Evolutionary conservation across 2,797 vertebrate species (phyloP), one percentile per base, ranked within the genome.

Genomic region (Hippoglossus hippoglossus): DNA sequence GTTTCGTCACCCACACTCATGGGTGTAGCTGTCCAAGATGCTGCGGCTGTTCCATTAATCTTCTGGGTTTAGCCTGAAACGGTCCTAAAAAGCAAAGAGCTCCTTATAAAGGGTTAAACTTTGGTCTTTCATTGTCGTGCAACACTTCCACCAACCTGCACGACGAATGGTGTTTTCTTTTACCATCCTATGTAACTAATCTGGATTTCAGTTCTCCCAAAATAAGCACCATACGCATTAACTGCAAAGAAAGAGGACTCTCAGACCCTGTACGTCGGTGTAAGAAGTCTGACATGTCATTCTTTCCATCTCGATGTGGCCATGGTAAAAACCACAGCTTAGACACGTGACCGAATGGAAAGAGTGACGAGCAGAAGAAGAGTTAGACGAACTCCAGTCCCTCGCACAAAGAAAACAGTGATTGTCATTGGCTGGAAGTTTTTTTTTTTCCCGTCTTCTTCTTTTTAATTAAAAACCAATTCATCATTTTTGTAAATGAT

Each of bases 391-490:
- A 68, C 49, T 84, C 16, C 57, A 63, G 39, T 63, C 34, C 68
- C 13, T 44, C 56, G 46, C 62, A 53, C 67, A 74, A 60, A 63
- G n/a, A 67, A 57, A 63, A 60, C 65, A 72, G 13, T 58, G 60
- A 62, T 15, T 63, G 67, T 72, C 64, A 79, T 58, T 78, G 69
- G 64, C 59, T 74, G 41, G 36, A 84, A 47, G 46, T 78, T 76
- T 55, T 69, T 66, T 60, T 51, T 65, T n/a, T n/a, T 19, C 41
- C 62, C 73, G 67, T 77, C 63, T 63, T 49, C 63, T 22, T 16
- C 13, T 54, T 67, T 75, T 70, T 77, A 79, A 86, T 84, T 76
- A 75, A 88, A 89, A 91, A 75, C 19, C 65, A 73, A 81, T 90
- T 81, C 57, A 86, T 87, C 66, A 75, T 80, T 87, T 56, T 89